Evolutionary conservation across 2,113 vertebrate species (phyloP).

Genomic region (Hiodon alosoides): DNA sequence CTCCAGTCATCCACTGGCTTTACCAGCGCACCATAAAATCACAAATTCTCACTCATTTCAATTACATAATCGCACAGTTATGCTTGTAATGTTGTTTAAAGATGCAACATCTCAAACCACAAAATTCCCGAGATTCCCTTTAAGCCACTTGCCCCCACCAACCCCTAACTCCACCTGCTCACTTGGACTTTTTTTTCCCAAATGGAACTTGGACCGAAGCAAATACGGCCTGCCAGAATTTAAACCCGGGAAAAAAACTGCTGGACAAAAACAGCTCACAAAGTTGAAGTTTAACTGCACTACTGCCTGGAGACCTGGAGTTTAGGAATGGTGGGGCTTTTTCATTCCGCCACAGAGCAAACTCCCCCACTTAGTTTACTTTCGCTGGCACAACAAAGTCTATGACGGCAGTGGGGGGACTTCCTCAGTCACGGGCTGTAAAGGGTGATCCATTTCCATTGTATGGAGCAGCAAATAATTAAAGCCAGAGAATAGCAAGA

Average conservation of each 20-base stretch:
- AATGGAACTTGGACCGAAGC: constrained; percentile 19
- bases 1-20: no score
- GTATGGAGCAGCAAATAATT: constrained; percentile 21
- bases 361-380: background rate
- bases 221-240: constrained; percentile 31
- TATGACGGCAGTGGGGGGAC: background rate
- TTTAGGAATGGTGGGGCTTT: constrained; percentile 14
- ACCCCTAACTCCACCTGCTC: constrained; percentile 10
- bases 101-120: background rate
- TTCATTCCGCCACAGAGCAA: background rate
- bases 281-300: constrained; percentile 23
- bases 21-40: no score
- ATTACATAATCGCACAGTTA: background rate
- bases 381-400: background rate
- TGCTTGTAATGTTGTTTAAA: background rate
- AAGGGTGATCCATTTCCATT: constrained; percentile 17
- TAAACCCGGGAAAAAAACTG: constrained; percentile 24
- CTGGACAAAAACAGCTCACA: constrained; percentile 27
- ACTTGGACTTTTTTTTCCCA: constrained; percentile 34
- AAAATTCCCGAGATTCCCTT: background rate
- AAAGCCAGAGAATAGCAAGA: background rate
- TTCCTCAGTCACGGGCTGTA: background rate
- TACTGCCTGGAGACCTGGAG: constrained; percentile 26
- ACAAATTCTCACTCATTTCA: background rate
- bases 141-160: background rate